Conservation (phyloP, 2,113 vertebrate species). For the Channa argus region DNA sequence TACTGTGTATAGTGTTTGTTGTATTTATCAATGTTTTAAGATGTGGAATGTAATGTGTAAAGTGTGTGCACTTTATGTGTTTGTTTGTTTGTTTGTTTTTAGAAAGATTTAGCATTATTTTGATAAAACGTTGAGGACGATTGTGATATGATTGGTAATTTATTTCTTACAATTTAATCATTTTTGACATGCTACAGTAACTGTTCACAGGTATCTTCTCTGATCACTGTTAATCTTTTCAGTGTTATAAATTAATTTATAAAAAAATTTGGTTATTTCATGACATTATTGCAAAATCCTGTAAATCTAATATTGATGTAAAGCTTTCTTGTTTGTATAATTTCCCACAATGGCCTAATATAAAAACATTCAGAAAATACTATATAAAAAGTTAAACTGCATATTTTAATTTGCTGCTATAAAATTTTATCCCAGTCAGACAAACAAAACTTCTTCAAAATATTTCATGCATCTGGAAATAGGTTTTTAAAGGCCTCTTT, state of each 20-base stretch:
- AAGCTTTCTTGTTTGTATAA: background rate
- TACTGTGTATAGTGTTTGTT: constrained; percentile 32
- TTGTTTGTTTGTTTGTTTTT: constrained; percentile 10
- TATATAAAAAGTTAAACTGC: no score
- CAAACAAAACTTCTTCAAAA: constrained; percentile 1
- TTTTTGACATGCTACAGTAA: background rate
- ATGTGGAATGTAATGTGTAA: constrained; percentile 18
- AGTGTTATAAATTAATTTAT: background rate
- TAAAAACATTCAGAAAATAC: no score
- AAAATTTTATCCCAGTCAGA: background rate
- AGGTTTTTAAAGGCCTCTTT: constrained; percentile 21
- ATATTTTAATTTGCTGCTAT: background rate
- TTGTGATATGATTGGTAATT: background rate
- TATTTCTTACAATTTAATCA: background rate
- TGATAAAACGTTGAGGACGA: background rate
- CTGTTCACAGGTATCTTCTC: background rate
- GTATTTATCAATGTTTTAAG: constrained; percentile 42
- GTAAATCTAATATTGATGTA: background rate
- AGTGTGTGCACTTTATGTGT: constrained; percentile 35
- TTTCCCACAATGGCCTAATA: background rate
- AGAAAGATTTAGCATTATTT: background rate
- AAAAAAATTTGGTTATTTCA: background rate
- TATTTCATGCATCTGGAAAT: background rate
- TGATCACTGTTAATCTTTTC: background rate
- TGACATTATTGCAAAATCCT: background rate